Percentiles rank a stretch among this genome's conserved stretches.
These are phyloP conservation scores for Edolisoma coerulescens DNA, from an alignment of 2,113 vertebrate genomes.

Conservation along the genomic window DNA sequence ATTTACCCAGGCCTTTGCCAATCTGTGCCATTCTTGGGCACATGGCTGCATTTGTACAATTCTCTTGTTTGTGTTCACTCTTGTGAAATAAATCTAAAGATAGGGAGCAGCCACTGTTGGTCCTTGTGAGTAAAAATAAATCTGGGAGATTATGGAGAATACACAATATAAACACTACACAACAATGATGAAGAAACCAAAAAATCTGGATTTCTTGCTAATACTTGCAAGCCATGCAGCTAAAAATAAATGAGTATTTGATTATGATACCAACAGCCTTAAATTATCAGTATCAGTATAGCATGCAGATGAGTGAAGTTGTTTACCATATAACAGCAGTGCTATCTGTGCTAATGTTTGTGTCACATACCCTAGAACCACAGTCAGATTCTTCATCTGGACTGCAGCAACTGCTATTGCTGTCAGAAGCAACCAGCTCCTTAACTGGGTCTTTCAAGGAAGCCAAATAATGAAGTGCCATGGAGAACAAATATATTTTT, in stretches of 20 bases:
- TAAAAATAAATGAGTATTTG: background rate
- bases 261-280: background rate
- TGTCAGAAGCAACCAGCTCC: background rate
- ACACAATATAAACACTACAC: background rate
- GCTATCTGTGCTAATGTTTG: background rate
- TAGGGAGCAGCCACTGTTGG: background rate
- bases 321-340: background rate
- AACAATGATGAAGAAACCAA: background rate
- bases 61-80: background rate
- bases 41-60: background rate
- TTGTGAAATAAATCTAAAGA: background rate
- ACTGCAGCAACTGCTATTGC: background rate
- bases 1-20: background rate
- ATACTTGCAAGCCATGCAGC: background rate
- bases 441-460: background rate
- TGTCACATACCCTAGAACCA: background rate
- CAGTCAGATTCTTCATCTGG: background rate
- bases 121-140: background rate
- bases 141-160: background rate
- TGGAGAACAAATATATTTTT: background rate
- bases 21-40: background rate
- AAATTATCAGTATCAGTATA: background rate
- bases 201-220: background rate
- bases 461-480: background rate
- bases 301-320: background rate